Evolutionary conservation across 2,888 invertebrate genomes (phyloP), one percentile per base, ranked within the genome.

Genomic region (Palloptera scutellata): DNA sequence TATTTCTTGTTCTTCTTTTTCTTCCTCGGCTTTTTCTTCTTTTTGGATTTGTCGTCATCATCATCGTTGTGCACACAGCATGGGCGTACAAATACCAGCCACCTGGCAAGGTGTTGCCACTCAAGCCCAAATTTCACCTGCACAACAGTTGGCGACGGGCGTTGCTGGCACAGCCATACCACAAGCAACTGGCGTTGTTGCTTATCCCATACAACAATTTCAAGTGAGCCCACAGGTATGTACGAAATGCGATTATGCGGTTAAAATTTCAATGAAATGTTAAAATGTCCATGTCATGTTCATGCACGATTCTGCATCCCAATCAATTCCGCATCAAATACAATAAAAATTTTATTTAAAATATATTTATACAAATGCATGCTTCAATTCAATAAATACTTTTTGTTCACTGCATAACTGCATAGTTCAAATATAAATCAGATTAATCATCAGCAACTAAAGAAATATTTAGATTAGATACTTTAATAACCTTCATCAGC

Each of bases 151-250:
- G 88, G 86, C 91, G 86, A 83, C 91, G 86, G 83, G 90, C 86
- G 85, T 89, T 86, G 85, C 90, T 73, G 91, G 93, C 81, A 89
- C 89, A 86, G 84, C 90, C 72, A 89, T 94, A 68, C 90, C 91
- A 69, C 92, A 93, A 87, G 87, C 89, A 74, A 91, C 92, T 19
- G 92, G 92, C 71, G 91, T 95, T 85, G 91, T 95, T 84, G 92
- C 92, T 83, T 95, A 95, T 85, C 95, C 95, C 64, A 93, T 95
- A 86, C 95, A 95, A 87, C 95, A 95, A 86, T 96, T 95, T 87
- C 95, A 95, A 89, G 95, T 93, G 78, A 85, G 85, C 83, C 85
- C 85, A 77, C 85, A 85, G 85, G 85, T 85, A 84, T 76, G 83
- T 79, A 8, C 48, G 12, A 6, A 43, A 60, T 60, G n/a, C 57